phyloP scores from a whole-genome alignment of 2,113 vertebrate species.

The Zapornia atra region DNA sequence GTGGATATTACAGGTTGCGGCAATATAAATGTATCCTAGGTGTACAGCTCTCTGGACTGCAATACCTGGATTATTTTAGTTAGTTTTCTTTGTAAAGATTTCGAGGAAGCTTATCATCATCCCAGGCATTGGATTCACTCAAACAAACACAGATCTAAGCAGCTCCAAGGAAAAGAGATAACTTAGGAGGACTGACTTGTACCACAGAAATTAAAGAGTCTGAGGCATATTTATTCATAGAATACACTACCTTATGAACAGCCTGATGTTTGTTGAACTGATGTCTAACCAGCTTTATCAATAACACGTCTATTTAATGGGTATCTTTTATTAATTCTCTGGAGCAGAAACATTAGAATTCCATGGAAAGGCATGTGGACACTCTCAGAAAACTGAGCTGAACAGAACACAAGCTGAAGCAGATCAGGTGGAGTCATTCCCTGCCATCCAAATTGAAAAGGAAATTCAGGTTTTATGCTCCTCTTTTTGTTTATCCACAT shows the following conservation, averaged over 20 bases:
- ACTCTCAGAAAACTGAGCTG: neutral
- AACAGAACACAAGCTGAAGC: neutral
- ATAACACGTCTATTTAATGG: neutral
- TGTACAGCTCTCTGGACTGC: neutral
- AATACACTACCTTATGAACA: neutral
- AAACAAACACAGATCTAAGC: neutral
- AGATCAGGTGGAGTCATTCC: neutral
- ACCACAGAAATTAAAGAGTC: neutral
- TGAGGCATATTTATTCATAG: neutral
- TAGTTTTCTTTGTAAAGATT: neutral
- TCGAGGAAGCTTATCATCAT: neutral
- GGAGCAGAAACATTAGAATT: neutral
- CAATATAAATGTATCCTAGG: neutral
- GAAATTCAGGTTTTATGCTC: neutral
- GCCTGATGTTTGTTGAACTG: neutral
- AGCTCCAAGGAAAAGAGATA: neutral
- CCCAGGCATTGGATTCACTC: neutral
- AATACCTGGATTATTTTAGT: neutral
- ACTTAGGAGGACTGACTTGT: neutral
- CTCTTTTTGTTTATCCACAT: neutral
- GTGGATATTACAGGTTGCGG: neutral
- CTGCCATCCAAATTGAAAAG: neutral
- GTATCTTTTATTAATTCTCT: neutral
- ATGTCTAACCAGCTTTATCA: neutral
- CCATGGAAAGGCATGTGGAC: neutral